Percentiles rank a stretch among this genome's conserved stretches.
Evolutionary conservation across 2,113 vertebrate genomes (phyloP).

Genomic region (Synchiropus splendidus): DNA sequence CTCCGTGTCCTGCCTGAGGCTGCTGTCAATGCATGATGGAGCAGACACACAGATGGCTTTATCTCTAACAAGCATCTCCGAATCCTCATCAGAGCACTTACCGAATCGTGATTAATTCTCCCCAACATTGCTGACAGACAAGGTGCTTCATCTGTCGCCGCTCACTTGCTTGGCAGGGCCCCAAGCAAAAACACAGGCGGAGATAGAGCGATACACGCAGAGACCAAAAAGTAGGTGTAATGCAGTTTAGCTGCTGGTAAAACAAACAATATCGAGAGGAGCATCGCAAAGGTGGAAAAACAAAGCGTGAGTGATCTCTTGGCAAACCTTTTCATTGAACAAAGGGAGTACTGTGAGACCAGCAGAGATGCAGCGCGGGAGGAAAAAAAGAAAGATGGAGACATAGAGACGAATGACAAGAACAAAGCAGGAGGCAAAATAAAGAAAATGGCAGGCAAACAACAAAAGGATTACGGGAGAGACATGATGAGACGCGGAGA

Average conservation of each 20-base stretch:
- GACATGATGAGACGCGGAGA: conserved; percentile 41
- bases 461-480: conserved; percentile 56
- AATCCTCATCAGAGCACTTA: conserved; percentile 90
- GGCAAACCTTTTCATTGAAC: conserved; percentile 59
- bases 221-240: conserved; percentile 38
- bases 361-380: conserved; percentile 10
- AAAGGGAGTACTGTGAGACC: conserved; percentile 49
- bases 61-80: conserved; percentile 87
- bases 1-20: conserved; percentile 69
- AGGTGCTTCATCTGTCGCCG: conserved; percentile 77
- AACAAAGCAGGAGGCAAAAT: conserved; percentile 42
- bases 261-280: conserved; percentile 71
- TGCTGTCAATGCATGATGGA: conserved; percentile 78
- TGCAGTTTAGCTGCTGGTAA: conserved; percentile 61
- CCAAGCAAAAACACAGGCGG: conserved; percentile 57
- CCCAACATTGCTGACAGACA: conserved; percentile 80
- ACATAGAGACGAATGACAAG: conserved; percentile 32
- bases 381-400: conserved; percentile 36
- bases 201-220: conserved; percentile 38
- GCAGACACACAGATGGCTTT: conserved; percentile 84
- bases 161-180: conserved; percentile 70
- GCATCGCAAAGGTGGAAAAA: conserved; percentile 42
- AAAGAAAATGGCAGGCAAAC: conserved; percentile 52
- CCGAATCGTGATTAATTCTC: conserved; percentile 88
- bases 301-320: conserved; percentile 43